Base-by-base conservation (phyloP, 2,888 invertebrate species). In the Dione vanillae region DNA sequence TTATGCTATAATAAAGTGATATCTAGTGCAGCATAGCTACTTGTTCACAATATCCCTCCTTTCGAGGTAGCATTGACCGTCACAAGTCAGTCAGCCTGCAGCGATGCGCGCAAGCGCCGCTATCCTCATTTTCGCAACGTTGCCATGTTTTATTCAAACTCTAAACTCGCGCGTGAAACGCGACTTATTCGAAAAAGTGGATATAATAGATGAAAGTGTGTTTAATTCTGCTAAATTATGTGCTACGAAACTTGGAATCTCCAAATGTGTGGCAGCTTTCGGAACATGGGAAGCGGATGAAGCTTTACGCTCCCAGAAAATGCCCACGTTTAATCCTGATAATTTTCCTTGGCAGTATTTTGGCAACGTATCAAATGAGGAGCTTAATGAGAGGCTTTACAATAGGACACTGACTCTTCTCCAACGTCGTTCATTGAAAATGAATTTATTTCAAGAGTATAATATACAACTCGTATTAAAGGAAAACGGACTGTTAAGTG, bases 231-330 rank as follows among this genome's bases (percentile, higher is more conserved):
- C 88, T 56, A 66, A 85, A 41, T 73, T 80, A 59, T 92, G 93
- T 78, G 77, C 84, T 11, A 78, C 79, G 70, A 76, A 80, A n/a
- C 81, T 92, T 65, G 94, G 93, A 59, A 84, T 94, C 8, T 72
- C 92, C 70, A 94, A 94, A 83, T 95, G 95, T 82, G 81, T 95
- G 62, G 94, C 93, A 80, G 89, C 94, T n/a, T 92, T 94, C 69
- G 89, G 94, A 59, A 82, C 93, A 20, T 94, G 94, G 88, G 93
- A 94, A 56, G 91, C 95, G 40, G 84, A 88, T 78, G 83, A 83
- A 35, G 90, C 90, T 78, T 82, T 65, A 67, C 72, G 58, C 77
- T 76, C 67, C 70, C 80, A 66, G 73, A 78, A 37, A 65, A 70
- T 49, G 71, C 59, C 35, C 59, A 79, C 80, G n/a, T 80, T 82